Percentiles rank a stretch among this genome's conserved stretches.
Evolutionary conservation across 2,888 invertebrate genomes (phyloP).

Genomic region (Lysandra coridon): DNA sequence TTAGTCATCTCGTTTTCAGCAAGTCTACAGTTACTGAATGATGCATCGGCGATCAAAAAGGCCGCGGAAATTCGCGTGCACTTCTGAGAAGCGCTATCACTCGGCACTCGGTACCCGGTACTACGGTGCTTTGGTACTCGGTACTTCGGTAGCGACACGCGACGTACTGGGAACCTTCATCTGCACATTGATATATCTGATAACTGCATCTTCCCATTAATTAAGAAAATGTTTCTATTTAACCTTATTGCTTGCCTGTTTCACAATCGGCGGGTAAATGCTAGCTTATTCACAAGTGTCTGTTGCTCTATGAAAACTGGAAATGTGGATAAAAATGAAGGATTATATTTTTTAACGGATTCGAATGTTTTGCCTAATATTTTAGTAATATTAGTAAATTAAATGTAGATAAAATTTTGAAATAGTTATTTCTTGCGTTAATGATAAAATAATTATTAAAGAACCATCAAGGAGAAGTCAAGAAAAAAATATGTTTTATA

Average conservation of each 20-base stretch:
- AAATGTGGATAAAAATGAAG: no score
- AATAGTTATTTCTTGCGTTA: no score
- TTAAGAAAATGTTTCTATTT: slow-evolving; percentile 28
- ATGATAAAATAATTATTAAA: no score
- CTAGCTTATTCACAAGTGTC: no score
- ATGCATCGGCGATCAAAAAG: slow-evolving; percentile 38
- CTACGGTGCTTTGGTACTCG: neutral
- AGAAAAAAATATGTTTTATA: no score
- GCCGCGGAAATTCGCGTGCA: slow-evolving; percentile 54
- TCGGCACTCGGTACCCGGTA: slow-evolving; percentile 24
- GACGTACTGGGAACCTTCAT: slow-evolving; percentile 51
- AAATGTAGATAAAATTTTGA: no score
- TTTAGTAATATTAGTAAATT: no score
- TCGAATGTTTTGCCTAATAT: no score
- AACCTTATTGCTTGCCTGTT: neutral
- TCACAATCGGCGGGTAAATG: neutral
- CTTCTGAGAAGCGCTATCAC: slow-evolving; percentile 64
- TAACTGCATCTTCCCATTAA: neutral
- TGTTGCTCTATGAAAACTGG: no score
- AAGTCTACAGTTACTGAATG: slow-evolving; percentile 3
- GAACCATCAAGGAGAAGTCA: no score
- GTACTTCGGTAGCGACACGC: slow-evolving; percentile 43
- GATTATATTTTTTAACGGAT: no score
- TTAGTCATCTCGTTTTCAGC: neutral
- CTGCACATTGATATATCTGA: slow-evolving; percentile 44